Evolutionary conservation across 2,888 invertebrate species (phyloP), one percentile per base, ranked within the genome.

Genomic region (Morinoia aosen): DNA sequence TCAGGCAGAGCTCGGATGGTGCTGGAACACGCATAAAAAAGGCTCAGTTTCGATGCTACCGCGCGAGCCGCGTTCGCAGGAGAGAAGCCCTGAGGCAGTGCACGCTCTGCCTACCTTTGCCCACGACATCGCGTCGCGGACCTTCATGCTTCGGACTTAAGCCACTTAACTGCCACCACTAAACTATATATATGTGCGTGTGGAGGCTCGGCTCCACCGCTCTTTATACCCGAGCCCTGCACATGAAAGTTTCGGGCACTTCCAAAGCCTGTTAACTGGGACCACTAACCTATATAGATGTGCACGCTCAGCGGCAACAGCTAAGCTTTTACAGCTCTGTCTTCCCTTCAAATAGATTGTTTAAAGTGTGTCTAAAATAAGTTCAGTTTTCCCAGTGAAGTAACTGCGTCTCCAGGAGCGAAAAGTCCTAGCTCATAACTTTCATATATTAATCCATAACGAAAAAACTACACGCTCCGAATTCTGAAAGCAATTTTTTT

Each of bases 81-180:
- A 57, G 12, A 12, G 11, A 57, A 12, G 93, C 93, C 93, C 93
- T 19, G 93, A 16, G 93, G 93, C 93, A 93, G 19, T 93, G 93
- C 93, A 93, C 93, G 93, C 93, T 93, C 93, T 93, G 93, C 93
- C 93, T 93, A 93, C 93, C 93, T 57, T 93, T 93, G 93, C 57
- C 93, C 93, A 93, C 93, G 93, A 93, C 93, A 93, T 56, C 93
- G 57, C 33, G 57, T 93, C 33, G 57, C 39, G 57, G 57, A 76
- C 76, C 93, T 93, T 93, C 93, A 93, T 93, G 93, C 93, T 93
- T 93, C 57, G 10, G 58, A 93, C 48, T n/a, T 93, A 93, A 93
- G 93, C 93, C 93, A 93, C 48, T 93, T 93, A 93, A 93, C 57
- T 93, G 93, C 93, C 48, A 57, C 93, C 93, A 10, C 33, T 48